These are phyloP conservation scores for Cetonia aurata DNA, from an alignment of 2,888 invertebrate species.

Conservation along the genomic window DNA sequence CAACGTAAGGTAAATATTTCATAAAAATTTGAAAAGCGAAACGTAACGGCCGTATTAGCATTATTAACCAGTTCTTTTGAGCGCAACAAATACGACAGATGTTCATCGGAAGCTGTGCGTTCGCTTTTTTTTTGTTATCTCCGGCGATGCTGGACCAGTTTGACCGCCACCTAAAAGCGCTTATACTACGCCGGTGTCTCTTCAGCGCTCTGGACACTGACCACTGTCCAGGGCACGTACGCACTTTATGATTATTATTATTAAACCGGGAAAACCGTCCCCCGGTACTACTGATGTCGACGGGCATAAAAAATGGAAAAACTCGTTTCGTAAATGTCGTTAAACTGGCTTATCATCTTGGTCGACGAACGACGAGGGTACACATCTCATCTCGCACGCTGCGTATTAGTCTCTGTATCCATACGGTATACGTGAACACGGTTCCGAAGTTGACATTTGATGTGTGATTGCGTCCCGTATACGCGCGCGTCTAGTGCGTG, in stretches of 20 bases:
- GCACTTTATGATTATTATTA: conserved; percentile 40
- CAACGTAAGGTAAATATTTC: conserved; percentile 20
- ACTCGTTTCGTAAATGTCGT: conserved; percentile 56
- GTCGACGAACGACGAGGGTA: conserved; percentile 8
- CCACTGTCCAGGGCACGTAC: conserved; percentile 59
- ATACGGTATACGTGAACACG: neutral
- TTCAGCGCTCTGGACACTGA: conserved; percentile 55
- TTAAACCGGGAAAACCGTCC: conserved; percentile 38
- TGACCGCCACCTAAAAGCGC: conserved; percentile 41
- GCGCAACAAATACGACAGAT: conserved; percentile 60
- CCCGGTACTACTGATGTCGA: conserved; percentile 32
- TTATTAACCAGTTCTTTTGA: conserved; percentile 58
- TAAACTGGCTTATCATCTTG: conserved; percentile 48
- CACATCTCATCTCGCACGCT: conserved; percentile 23
- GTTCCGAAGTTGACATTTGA: conserved; percentile 40
- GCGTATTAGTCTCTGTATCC: conserved; percentile 10
- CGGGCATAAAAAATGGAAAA: conserved; percentile 51
- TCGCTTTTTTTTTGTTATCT: conserved; percentile 51
- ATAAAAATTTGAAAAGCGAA: conserved; percentile 30
- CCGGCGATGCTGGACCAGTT: conserved; percentile 61
- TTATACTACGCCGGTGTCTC: neutral
- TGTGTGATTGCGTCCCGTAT: conserved; percentile 17
- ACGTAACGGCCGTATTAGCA: conserved; percentile 46
- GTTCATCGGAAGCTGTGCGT: conserved; percentile 60
- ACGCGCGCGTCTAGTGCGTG: conserved; percentile 2